Base-by-base conservation (phyloP, 2,797 vertebrate genomes). In the Ptychobarbus kaznakovi region DNA sequence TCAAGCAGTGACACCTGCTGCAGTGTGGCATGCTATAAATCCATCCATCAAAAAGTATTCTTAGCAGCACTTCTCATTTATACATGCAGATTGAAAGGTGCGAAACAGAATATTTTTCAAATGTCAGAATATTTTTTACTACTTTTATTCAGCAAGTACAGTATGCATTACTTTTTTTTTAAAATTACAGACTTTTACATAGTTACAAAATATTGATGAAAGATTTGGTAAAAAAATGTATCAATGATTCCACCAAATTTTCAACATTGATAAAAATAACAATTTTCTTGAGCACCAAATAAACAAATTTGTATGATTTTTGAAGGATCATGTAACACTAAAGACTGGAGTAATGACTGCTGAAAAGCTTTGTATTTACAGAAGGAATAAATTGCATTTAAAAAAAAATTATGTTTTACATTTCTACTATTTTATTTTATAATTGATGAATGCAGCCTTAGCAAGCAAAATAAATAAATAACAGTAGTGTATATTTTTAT, bases 21-120 rank as follows among this genome's bases (percentile, higher is more conserved):
- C 20, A 69, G 66, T 72, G 6, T 25, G 16, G 46, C 51, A 58
- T 38, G 61, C 51, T 70, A 53, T 69, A 22, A 81, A 38, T 35
- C 42, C 65, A 69, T 81, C 63, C 65, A 81, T 51, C 18, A 38
- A 69, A 38, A 80, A 32, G 5, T 40, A 58, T 80, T 66, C 20
- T 80, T 49, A 80, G 42, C 11, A 80, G n/a, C 58, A 22, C 78
- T 16, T 79, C 42, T 66, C 61, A 80, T 65, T 66, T 46, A 66
- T 46, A 13, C 78, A 65, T 32, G 40, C 16, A 15, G 42, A 56
- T 9, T 76, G 3, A 56, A 76, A 76, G 20, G 32, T 76, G 6
- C 12, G 40, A 76, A 8, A 40, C 18, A 15, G 0, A 56, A 32
- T 70, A 44, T 4, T 69, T 38, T 68, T 68, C 1, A 32, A 74